A percentile compares a stretch with the other conserved stretches of the same genome.
Evolutionary conservation across 37 sponge, comb jelly and placozoan species (phyloP).

Genomic region (Theonella swinhoei): DNA sequence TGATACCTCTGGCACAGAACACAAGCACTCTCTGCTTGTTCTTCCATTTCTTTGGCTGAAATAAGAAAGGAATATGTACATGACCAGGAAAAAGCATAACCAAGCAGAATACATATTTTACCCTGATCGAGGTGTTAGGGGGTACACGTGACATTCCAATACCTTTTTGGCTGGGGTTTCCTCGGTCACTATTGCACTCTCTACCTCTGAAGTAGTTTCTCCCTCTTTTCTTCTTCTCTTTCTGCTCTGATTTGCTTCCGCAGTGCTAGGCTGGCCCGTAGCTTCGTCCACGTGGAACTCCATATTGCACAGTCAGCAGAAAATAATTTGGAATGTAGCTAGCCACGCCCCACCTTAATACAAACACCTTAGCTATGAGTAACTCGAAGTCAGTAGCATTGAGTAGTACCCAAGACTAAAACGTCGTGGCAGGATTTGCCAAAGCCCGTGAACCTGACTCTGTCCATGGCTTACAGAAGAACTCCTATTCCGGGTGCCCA

Average conservation of each 20-base stretch:
- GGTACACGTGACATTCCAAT: neutral
- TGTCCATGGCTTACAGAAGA: neutral
- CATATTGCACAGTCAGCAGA: neutral
- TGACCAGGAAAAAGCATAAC: too few species aligned
- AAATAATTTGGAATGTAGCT: neutral
- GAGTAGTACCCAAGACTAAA: too few species aligned
- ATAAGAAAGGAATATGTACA: neutral
- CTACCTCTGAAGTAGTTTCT: neutral
- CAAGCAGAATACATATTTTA: too few species aligned
- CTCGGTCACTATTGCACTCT: too few species aligned
- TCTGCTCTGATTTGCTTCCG: neutral
- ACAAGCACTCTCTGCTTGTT: constrained; percentile 91
- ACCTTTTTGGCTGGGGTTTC: constrained; percentile 27
- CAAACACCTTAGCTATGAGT: too few species aligned
- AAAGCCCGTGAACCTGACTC: too few species aligned
- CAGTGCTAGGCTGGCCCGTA: neutral
- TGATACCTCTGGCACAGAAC: constrained; percentile 93
- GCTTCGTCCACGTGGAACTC: constrained; percentile 43
- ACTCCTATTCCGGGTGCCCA: neutral
- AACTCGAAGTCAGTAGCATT: too few species aligned
- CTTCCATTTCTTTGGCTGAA: constrained; percentile 86
- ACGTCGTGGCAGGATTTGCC: too few species aligned
- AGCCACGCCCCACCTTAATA: neutral
- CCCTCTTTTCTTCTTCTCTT: constrained; percentile 4
- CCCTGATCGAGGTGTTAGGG: neutral